Evolutionary conservation across 2,113 vertebrate genomes (phyloP).

Genomic region (Cichladusa arquata): DNA sequence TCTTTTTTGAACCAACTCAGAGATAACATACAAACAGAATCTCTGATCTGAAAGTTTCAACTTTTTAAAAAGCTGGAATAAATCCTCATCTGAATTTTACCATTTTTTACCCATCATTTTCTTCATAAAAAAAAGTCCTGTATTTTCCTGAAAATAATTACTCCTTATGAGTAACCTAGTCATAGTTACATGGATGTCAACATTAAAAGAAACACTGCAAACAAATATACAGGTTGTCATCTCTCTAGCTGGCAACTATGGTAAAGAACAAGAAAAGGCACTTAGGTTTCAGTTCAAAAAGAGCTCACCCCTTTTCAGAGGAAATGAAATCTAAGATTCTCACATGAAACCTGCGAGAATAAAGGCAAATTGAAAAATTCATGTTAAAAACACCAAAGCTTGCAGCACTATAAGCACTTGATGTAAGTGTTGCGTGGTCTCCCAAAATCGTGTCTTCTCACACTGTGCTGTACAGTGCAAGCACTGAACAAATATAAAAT

Average conservation of each 20-base stretch:
- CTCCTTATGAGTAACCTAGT: background rate
- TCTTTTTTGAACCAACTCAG: background rate
- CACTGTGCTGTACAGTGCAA: background rate
- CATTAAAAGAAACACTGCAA: background rate
- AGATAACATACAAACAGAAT: background rate
- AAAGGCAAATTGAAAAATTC: background rate
- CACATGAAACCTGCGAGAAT: background rate
- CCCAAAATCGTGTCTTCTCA: accelerated
- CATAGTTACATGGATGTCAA: background rate
- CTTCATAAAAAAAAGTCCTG: background rate
- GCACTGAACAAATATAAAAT: background rate
- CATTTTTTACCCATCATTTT: background rate
- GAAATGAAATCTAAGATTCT: background rate
- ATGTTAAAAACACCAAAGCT: background rate
- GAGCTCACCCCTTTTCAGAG: background rate
- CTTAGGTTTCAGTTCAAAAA: background rate
- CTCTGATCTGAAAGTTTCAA: background rate
- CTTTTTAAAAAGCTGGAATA: background rate
- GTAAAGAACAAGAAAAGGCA: background rate
- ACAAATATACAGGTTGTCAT: background rate
- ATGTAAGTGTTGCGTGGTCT: background rate
- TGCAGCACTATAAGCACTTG: background rate
- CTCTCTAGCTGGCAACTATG: background rate
- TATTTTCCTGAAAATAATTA: background rate
- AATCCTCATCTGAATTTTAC: background rate